Conservation (phyloP, 2,888 invertebrate species). For the Himalopsyche tibetana region DNA sequence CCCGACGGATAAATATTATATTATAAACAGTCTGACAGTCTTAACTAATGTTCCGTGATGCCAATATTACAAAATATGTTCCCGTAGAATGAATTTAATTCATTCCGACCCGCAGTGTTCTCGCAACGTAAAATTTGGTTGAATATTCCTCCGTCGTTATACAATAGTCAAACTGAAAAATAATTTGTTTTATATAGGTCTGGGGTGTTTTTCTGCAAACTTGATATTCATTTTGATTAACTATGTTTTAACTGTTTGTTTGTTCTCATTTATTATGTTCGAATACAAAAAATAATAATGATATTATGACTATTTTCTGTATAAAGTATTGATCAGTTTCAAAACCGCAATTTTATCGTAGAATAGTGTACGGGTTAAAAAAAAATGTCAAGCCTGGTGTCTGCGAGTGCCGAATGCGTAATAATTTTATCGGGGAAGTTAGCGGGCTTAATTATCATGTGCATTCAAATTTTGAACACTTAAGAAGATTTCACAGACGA, state of each 20-base stretch:
- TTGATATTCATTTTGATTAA: neutral
- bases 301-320: conserved; percentile 3
- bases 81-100: conserved; percentile 1
- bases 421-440: too few species aligned
- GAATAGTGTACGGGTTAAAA: neutral
- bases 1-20: conserved; percentile 43
- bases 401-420: too few species aligned
- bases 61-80: conserved; percentile 40
- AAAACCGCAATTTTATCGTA: neutral
- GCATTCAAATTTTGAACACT: neutral
- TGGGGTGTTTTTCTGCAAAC: too few species aligned
- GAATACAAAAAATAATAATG: neutral
- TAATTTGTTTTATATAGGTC: neutral
- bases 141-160: neutral
- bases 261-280: neutral
- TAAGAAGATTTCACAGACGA: neutral
- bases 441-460: too few species aligned
- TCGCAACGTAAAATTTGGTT: neutral
- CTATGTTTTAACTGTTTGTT: neutral
- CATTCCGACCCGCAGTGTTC: conserved; percentile 14
- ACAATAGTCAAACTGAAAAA: neutral
- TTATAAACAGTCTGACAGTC: conserved; percentile 39
- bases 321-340: neutral
- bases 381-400: neutral
- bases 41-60: conserved; percentile 31